Base-by-base conservation (phyloP, 2,888 invertebrate species). In the Lepidocyrtinus sp. region DNA sequence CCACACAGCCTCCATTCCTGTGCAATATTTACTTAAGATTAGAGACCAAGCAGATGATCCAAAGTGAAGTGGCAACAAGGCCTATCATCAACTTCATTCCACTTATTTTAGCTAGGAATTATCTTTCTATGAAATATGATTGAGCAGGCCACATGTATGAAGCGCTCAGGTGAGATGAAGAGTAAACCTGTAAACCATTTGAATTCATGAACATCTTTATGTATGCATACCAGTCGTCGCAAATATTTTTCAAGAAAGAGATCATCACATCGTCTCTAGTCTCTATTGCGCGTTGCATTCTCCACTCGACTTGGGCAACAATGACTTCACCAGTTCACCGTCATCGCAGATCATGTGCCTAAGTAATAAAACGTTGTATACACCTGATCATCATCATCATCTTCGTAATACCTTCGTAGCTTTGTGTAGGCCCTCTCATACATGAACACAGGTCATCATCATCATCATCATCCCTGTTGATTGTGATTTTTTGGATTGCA, bases 401-500 rank as follows among this genome's bases (percentile, higher is more conserved):
- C 50, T 50, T 50, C 50, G n/a, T n/a, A n/a, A n/a, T n/a, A n/a
- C 17, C 2, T 50, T 12, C 17, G 5, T n/a, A 50, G 12, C 17
- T 36, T 50, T 50, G 50, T 50, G 50, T 50, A 50, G 50, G 50
- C 50, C 2, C 17, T 7, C 15, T 50, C 2, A 50, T 50, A 50
- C 50, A 50, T 50, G 50, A 50, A 50, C 50, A 50, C 50, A 50
- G 50, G 50, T 50, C 50, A 12, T 50, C 50, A 50, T 36, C 50
- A 7, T 50, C 15, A 50, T 50, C 50, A 17, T 50, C 15, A 2
- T 50, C 50, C 50, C 17, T 12, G 5, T 50, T 50, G 50, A 50
- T 50, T 50, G 50, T 50, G 50, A 50, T 50, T 50, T 50, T 36
- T 50, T 50, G 50, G 50, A 50, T 50, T 50, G 50, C 50, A 50